Conservation (phyloP, 2,113 vertebrate genomes). For the Anhinga anhinga region DNA sequence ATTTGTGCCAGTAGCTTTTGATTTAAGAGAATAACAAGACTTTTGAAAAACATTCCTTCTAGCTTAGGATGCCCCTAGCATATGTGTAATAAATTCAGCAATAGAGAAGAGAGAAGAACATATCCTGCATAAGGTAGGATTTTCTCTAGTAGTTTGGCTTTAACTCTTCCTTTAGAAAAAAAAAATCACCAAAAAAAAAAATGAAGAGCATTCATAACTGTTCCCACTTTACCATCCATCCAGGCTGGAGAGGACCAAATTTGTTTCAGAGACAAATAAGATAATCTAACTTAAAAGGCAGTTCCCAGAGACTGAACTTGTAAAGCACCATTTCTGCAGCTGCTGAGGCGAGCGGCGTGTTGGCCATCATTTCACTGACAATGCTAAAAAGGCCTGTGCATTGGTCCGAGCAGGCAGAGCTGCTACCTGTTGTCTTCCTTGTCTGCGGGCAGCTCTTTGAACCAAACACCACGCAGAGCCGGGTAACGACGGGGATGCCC, state of each 20-base stretch:
- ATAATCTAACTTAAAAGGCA: neutral
- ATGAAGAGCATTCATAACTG: neutral
- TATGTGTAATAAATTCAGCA: constrained; percentile 6
- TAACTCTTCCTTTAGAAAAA: neutral
- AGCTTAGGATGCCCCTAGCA: constrained; percentile 14
- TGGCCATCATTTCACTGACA: neutral
- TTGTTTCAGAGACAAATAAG: neutral
- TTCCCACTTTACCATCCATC: neutral
- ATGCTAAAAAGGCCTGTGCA: neutral
- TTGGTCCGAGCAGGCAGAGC: neutral
- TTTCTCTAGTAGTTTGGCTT: neutral
- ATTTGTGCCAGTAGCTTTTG: neutral
- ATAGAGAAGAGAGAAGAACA: constrained; percentile 36
- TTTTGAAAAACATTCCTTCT: constrained; percentile 8
- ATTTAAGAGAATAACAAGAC: neutral
- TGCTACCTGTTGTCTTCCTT: neutral
- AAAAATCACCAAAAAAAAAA: neutral
- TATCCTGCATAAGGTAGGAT: constrained; percentile 1
- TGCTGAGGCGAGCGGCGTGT: rapidly evolving
- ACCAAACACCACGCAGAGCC: neutral
- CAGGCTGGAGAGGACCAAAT: neutral
- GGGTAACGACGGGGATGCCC: neutral
- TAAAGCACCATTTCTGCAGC: neutral
- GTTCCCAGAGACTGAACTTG: neutral
- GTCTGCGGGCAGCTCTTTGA: rapidly evolving